phyloP scores from a whole-genome alignment of 2,888 invertebrate species.

The Heliconius cydno region DNA sequence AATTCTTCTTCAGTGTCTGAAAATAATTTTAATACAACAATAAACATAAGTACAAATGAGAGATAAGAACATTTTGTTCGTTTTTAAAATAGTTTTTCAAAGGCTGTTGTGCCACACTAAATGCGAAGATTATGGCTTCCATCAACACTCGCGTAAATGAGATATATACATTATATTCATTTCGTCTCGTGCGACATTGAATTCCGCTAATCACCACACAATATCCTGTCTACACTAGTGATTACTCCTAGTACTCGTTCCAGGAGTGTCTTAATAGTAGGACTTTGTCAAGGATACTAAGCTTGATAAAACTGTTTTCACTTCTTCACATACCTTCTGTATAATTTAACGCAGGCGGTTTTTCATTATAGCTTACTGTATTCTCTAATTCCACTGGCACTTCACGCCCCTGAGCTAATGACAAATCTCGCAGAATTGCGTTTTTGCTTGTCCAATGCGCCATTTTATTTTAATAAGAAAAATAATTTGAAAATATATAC shows the following conservation, averaged over 20 bases:
- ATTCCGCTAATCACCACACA: too few relatives aligned
- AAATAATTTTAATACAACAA: conserved; percentile 39
- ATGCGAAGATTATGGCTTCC: too few relatives aligned
- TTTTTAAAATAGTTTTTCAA: background rate
- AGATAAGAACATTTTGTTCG: background rate
- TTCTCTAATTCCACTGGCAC: conserved; percentile 57
- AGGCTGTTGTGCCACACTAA: too few relatives aligned
- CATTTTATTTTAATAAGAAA: conserved; percentile 14
- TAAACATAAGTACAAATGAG: conserved; percentile 23
- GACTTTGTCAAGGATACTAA: too few relatives aligned
- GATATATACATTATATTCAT: too few relatives aligned
- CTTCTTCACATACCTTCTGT: conserved; percentile 56
- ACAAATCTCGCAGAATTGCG: conserved; percentile 62
- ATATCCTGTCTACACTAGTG: too few relatives aligned
- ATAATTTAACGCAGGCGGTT: conserved; percentile 54
- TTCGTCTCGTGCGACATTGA: too few relatives aligned
- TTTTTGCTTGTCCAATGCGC: conserved; percentile 58
- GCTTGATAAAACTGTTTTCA: background rate
- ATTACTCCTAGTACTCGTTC: too few relatives aligned
- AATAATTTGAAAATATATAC: too few relatives aligned
- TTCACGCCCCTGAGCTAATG: conserved; percentile 61
- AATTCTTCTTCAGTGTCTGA: conserved; percentile 64
- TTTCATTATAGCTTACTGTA: conserved; percentile 50
- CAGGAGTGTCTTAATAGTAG: too few relatives aligned
- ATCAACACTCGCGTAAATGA: too few relatives aligned